Base-by-base conservation (phyloP, 30 jellyfish, hydroid and myxozoan species). In the Aurelia sp. region DNA sequence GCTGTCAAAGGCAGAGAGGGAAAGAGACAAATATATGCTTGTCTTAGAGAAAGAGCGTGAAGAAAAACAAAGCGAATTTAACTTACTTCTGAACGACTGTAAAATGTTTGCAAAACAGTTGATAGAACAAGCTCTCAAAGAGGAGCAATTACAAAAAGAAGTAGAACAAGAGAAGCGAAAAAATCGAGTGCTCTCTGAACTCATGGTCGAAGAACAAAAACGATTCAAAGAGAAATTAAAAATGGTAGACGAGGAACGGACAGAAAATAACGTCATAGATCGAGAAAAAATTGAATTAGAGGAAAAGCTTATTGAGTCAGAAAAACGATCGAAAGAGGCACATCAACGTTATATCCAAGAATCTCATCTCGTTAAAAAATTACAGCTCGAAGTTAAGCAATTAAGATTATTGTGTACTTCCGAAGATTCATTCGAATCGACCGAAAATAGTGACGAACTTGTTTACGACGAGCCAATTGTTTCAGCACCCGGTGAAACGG, bases 161-260 rank as follows among this genome's bases (percentile, higher is more conserved):
- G 77, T 92, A 31, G 98, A 93, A 41, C 95, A 93, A 71, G 98
- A 93, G 76, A 88, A 77, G 75, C 79, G 84, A 63, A 87, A 88
- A 73, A 93, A 90, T 72, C 85, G 91, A 69, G 86, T 84, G 6
- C 69, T 93, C 47, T 82, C 96, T 23, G 98, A 93, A 62, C 93
- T 92, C 7, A 81, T 92, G 96, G 93, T 92, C 33, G 93, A 86
- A 60, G 98, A 92, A 78, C 92, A 93, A 57, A 96, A 87, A 71
- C 80, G 78, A 64, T 92, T 77, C 62, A 92, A 92, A 78, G 98
- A 92, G 70, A 73, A 81, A 64, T 83, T 92, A 60, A 92, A 83
- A 69, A 48, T 27, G 35, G 61, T 79, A 19, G 98, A 92, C 71
- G 97, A 87, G 19, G 96, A 92, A 71, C 87, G 95, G 17, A 79